phyloP scores from a whole-genome alignment of 1,140 invertebrate genomes.

The Pantala flavescens region DNA sequence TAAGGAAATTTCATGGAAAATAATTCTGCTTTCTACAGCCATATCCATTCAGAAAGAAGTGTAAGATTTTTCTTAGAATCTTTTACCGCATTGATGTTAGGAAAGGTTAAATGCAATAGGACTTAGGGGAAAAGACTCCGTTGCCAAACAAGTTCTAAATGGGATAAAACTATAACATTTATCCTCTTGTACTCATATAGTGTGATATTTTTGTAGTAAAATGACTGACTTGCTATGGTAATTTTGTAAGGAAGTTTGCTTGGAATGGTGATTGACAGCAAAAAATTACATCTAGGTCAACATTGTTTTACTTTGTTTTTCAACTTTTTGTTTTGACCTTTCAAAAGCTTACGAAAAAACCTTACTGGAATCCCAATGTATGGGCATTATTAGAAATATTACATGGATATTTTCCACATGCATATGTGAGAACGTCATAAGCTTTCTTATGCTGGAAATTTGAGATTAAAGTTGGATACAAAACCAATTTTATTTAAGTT shows the following conservation, averaged over 20 bases:
- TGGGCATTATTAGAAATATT: too few species aligned
- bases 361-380: too few species aligned
- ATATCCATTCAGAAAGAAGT: background rate
- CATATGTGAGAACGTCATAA: too few species aligned
- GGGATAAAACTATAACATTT: background rate
- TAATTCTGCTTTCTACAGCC: background rate
- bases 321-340: too few species aligned
- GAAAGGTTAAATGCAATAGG: background rate
- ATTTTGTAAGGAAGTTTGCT: background rate
- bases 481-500: too few species aligned
- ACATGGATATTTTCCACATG: too few species aligned
- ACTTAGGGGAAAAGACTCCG: background rate
- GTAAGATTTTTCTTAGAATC: background rate
- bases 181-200: slow-evolving; percentile 6
- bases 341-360: too few species aligned
- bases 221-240: slow-evolving; percentile 9
- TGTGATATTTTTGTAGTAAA: slow-evolving; percentile 10
- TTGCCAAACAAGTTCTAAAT: background rate
- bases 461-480: too few species aligned
- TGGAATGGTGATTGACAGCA: background rate
- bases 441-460: too few species aligned
- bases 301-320: background rate
- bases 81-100: background rate
- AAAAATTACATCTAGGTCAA: background rate
- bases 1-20: background rate